Evolutionary conservation across 2,888 invertebrate genomes (phyloP).

Genomic region (Cantharis rufa): DNA sequence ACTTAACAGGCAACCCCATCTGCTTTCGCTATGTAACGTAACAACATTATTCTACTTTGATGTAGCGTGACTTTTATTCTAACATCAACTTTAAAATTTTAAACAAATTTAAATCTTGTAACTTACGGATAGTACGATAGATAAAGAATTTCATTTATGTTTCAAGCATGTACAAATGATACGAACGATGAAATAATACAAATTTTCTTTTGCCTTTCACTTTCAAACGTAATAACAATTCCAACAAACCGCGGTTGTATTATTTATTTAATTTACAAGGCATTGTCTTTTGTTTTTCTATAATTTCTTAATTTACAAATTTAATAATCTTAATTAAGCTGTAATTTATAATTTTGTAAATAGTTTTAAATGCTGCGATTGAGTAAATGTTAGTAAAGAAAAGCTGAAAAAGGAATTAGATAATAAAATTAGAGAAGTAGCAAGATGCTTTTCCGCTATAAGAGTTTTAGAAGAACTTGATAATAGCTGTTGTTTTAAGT

Average conservation of each 20-base stretch:
- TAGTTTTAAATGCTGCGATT: not conserved
- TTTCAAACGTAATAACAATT: not conserved
- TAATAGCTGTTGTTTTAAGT: not conserved
- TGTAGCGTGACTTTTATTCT: not conserved
- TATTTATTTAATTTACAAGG: not conserved
- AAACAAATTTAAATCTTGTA: not conserved
- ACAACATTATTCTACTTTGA: not conserved
- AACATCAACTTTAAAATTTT: not conserved
- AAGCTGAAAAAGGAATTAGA: not conserved
- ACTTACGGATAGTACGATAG: not conserved
- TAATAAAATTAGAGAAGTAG: not conserved
- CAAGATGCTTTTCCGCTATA: not conserved
- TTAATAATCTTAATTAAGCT: not conserved
- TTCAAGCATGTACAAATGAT: not conserved
- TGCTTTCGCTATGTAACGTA: not conserved
- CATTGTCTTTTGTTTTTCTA: no score
- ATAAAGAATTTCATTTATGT: not conserved
- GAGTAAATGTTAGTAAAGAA: not conserved
- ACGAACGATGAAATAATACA: not conserved
- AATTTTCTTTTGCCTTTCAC: not conserved
- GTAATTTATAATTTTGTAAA: not conserved
- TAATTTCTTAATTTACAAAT: not conserved
- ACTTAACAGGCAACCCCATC: no score
- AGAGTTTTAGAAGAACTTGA: not conserved
- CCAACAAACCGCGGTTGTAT: not conserved